Evolutionary conservation across 1,140 invertebrate genomes (phyloP), one percentile per base, ranked within the genome.

Genomic region (Papilio helenus): DNA sequence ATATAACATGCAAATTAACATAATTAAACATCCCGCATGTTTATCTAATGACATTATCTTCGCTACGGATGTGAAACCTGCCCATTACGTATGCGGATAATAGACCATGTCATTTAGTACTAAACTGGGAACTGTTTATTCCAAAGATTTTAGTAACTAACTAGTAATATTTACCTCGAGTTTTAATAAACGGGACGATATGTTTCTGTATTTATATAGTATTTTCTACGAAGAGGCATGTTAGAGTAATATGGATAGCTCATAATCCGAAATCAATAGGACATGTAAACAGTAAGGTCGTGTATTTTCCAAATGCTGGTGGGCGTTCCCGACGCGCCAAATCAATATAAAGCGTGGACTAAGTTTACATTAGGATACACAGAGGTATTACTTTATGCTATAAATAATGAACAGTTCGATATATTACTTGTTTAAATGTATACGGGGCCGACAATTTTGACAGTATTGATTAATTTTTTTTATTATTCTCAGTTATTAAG

Each of bases 1-100:
- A 42, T 77, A 77, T 77, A 77, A 42, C 26, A 76, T 77, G 76
- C 76, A 65, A 77, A 77, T 77, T 77, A 42, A 39, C 76, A 61
- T 77, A 61, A 77, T 77, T 77, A 77, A 77, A 77, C 55, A 77
- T 65, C 76, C 55, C 39, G 55, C 29, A n/a, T 55, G 55, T 77
- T 61, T 58, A 77, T 77, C 51, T 42, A 77, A 65, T 42, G 76
- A 58, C 73, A 77, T 77, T 77, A 77, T 61, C 51, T 77, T 39
- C 23, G 76, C 9, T 61, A 42, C 76, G 76, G 51, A 77, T 77
- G 76, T 65, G 20, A 42, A 77, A 77, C 72, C 29, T 76, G 51
- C 76, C 29, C 49, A 76, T 76, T 76, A 55, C 2, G 26, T 76
- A 34, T 55, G 3, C 73, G 34, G 46, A 72, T 73, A 73, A 46